phyloP scores from a whole-genome alignment of 2,113 vertebrate genomes.

The Tychaedon coryphoeus region DNA sequence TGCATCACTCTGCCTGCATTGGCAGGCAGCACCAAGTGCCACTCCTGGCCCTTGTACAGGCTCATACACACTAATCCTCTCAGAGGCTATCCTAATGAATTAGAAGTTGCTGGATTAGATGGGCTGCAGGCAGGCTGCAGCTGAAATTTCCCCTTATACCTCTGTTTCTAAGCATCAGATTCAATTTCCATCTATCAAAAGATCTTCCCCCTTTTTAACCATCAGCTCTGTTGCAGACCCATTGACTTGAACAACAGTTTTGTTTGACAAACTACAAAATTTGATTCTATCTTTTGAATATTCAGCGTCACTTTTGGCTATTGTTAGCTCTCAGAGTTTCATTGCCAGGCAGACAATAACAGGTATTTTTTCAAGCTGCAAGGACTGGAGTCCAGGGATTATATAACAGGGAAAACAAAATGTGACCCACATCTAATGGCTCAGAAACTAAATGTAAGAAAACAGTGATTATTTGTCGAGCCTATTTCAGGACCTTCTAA shows the following conservation, averaged over 20 bases:
- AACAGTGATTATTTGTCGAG: neutral
- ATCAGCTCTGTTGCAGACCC: neutral
- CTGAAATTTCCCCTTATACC: neutral
- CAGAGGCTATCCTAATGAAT: constrained; percentile 48
- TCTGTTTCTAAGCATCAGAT: neutral
- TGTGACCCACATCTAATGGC: neutral
- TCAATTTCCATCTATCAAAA: neutral
- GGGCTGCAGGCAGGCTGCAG: neutral
- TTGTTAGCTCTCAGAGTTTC: neutral
- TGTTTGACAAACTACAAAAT: neutral
- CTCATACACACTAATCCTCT: constrained; percentile 20
- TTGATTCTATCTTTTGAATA: neutral
- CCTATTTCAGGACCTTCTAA: neutral
- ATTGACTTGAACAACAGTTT: neutral
- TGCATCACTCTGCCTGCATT: constrained; percentile 32
- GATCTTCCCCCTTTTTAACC: neutral
- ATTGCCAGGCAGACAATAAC: neutral
- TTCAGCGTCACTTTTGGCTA: neutral
- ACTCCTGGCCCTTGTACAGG: constrained; percentile 35
- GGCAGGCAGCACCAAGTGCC: constrained; percentile 37
- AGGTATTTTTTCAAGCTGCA: neutral
- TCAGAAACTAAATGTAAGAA: neutral
- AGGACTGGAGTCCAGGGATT: neutral
- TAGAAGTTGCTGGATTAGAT: constrained; percentile 33
- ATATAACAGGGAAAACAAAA: neutral